Conservation (phyloP, 2,888 invertebrate genomes). For the Diachrysia chrysitis region DNA sequence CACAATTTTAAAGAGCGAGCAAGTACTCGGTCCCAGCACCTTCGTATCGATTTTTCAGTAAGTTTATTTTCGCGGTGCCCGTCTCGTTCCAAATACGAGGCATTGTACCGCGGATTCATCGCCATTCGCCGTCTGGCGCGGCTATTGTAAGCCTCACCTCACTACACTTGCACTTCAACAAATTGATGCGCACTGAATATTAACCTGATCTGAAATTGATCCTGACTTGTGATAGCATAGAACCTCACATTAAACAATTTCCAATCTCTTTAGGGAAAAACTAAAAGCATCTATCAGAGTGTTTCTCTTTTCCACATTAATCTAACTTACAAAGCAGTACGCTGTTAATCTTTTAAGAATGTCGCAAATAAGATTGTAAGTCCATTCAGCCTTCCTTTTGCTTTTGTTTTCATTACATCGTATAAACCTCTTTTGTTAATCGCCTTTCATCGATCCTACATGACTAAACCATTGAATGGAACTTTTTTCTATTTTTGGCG, state of each 20-base stretch:
- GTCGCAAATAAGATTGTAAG: background rate
- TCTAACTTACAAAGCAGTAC: background rate
- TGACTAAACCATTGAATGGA: background rate
- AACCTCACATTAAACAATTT: background rate
- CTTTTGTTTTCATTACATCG: background rate
- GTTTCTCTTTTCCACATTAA: background rate
- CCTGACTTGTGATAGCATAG: constrained; percentile 6
- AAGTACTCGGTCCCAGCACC: constrained; percentile 63
- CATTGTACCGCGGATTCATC: constrained; percentile 67
- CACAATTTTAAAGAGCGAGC: constrained; percentile 76
- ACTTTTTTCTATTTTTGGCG: background rate
- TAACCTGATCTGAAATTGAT: constrained; percentile 36
- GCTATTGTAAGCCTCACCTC: constrained; percentile 48
- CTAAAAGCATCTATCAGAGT: background rate
- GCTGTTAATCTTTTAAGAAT: constrained; percentile 5
- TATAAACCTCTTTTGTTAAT: background rate
- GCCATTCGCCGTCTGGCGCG: constrained; percentile 37
- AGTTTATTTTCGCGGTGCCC: constrained; percentile 77
- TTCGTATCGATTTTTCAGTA: constrained; percentile 78
- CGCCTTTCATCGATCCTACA: background rate
- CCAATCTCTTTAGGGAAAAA: background rate
- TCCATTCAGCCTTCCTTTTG: background rate
- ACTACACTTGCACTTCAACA: constrained; percentile 63
- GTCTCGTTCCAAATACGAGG: constrained; percentile 72
- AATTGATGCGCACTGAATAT: constrained; percentile 64